Conservation (phyloP, 2,888 invertebrate species). For the Elysia crispata region DNA sequence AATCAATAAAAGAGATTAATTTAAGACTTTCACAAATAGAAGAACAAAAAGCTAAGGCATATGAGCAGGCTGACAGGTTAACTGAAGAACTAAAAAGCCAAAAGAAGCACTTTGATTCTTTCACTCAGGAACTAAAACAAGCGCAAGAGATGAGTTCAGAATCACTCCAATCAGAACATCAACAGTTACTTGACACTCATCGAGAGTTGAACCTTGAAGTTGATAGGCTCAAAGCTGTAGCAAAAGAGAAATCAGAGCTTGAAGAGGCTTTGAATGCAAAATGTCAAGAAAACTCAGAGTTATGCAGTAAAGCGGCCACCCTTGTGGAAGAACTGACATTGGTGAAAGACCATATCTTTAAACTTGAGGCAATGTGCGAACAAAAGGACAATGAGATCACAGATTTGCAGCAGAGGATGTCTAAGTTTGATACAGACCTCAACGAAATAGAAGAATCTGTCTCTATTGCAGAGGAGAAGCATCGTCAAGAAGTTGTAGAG, state of each 20-base stretch:
- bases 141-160: slow-evolving; percentile 56
- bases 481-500: neutral
- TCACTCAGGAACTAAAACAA: slow-evolving; percentile 59
- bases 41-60: slow-evolving; percentile 26
- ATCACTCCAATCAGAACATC: slow-evolving; percentile 58
- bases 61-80: too few species aligned
- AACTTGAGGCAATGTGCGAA: slow-evolving; percentile 49
- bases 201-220: slow-evolving; percentile 57
- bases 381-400: slow-evolving; percentile 54
- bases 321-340: slow-evolving; percentile 5
- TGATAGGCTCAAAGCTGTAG: slow-evolving; percentile 55
- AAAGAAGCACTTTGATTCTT: slow-evolving; percentile 61
- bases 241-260: slow-evolving; percentile 54
- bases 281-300: slow-evolving; percentile 55
- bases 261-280: slow-evolving; percentile 56
- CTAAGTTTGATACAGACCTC: neutral
- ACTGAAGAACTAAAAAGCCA: slow-evolving; percentile 48
- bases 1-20: slow-evolving; percentile 13
- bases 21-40: slow-evolving; percentile 46
- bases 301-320: neutral
- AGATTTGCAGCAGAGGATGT: slow-evolving; percentile 51
- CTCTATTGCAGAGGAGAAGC: slow-evolving; percentile 1
- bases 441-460: neutral
- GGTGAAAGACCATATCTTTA: slow-evolving; percentile 38
- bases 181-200: slow-evolving; percentile 54